Evolutionary conservation across 1,140 invertebrate genomes (phyloP), one percentile per base, ranked within the genome.

Genomic region (Holotrichia oblita): DNA sequence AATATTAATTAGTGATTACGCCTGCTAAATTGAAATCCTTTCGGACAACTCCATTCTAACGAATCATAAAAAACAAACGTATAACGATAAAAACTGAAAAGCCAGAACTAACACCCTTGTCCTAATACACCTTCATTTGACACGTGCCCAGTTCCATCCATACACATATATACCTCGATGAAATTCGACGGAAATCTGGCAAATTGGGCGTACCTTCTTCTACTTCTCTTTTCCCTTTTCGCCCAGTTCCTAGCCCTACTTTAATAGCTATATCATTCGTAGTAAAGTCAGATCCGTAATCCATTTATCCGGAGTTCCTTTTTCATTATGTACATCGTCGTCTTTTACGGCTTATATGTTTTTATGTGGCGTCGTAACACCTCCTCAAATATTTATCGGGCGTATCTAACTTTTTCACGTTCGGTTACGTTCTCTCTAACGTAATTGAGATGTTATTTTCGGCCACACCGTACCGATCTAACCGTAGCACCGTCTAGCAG

Each of bases 321-420:
- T 55, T 55, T 55, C 48, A 55, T 55, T 55, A 55, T 55, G 48
- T 55, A 55, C 48, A 55, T 55, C 48, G 48, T 14, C 48, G 48
- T 55, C 48, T 55, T 55, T 55, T 55, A 55, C 48, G 48, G 48
- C 48, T 55, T 55, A 55, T 55, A 55, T 55, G 48, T 55, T 55
- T 55, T 55, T 55, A 55, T 55, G 48, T 17, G 48, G 48, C 48
- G 48, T 55, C 48, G 48, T 55, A 55, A 55, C 48, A 55, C 48
- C 48, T 55, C 48, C 48, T 55, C 48, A 55, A 55, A 55, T 55
- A 55, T 55, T 55, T 55, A 55, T 55, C 48, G 48, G 48, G 48
- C 48, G 48, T 14, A 55, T 17, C 48, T 55, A 55, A 55, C 48
- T 55, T 55, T 55, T 55, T 55, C 48, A 55, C 48, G 48, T 55